Evolutionary conservation across 2,113 vertebrate genomes (phyloP).

Genomic region (Cavia aperea): DNA sequence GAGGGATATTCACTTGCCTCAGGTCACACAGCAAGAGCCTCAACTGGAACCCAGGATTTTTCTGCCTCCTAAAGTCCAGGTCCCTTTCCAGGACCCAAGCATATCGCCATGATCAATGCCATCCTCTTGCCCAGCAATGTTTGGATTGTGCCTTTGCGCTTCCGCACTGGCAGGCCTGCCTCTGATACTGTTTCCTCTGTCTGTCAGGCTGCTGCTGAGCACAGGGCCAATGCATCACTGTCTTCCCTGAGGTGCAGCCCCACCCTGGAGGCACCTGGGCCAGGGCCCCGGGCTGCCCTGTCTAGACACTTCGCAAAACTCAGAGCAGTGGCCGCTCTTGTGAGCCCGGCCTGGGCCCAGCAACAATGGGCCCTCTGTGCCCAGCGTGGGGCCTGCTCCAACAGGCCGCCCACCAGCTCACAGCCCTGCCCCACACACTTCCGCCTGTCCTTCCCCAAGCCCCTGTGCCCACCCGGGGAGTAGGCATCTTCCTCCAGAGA

Average conservation of each 20-base stretch:
- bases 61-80: neutral
- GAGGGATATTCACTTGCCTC: neutral
- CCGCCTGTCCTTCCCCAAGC: conserved; percentile 11
- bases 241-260: neutral
- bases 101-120: neutral
- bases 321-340: neutral
- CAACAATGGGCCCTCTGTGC: conserved; percentile 69
- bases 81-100: neutral
- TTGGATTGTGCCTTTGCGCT: neutral
- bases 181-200: neutral
- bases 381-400: conserved; percentile 53
- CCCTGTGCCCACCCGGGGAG: conserved; percentile 74
- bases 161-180: conserved; percentile 7
- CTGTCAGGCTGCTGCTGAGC: neutral
- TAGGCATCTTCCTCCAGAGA: conserved; percentile 78
- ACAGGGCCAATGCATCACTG: neutral
- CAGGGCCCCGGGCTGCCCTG: conserved; percentile 35
- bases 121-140: neutral
- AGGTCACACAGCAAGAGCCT: neutral
- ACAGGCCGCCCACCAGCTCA: conserved; percentile 51
- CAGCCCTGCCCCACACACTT: conserved; percentile 33
- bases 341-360: conserved; percentile 24
- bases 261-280: conserved; percentile 1
- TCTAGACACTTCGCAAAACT: conserved; percentile 57
- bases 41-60: neutral